A percentile compares a stretch with the other conserved stretches of the same genome.
These are phyloP conservation scores for Trissolcus brochymenae DNA, from an alignment of 2,888 invertebrate genomes.

Conservation along the genomic window DNA sequence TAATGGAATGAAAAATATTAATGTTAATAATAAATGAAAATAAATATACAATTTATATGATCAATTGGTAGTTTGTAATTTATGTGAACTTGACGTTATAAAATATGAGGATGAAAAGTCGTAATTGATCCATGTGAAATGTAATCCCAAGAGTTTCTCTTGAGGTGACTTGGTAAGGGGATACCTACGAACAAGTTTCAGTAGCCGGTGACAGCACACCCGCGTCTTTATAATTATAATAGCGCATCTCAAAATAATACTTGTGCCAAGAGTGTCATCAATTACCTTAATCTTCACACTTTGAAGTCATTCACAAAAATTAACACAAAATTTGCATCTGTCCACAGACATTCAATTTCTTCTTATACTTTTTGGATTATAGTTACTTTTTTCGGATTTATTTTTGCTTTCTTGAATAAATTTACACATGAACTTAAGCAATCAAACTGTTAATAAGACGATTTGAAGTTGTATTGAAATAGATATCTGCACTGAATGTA, in stretches of 20 bases:
- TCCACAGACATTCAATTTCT: neutral
- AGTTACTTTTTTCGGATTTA: no score
- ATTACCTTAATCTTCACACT: neutral
- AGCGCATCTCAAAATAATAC: slow-evolving; percentile 15
- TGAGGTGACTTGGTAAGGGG: slow-evolving; percentile 39
- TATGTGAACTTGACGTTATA: neutral
- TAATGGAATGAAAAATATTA: neutral
- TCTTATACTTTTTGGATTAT: no score
- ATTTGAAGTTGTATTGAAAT: no score
- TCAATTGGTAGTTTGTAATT: neutral
- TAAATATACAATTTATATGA: no score
- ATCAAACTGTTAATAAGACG: no score
- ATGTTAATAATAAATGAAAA: neutral
- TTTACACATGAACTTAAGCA: no score
- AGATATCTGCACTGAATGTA: neutral
- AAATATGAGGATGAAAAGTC: slow-evolving; percentile 19
- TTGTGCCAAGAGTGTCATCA: slow-evolving; percentile 6
- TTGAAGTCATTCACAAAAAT: neutral
- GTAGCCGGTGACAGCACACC: slow-evolving; percentile 39
- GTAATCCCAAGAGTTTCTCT: slow-evolving; percentile 44
- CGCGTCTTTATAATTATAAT: slow-evolving; percentile 16
- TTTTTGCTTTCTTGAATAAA: no score
- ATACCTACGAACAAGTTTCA: slow-evolving; percentile 48
- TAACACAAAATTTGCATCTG: neutral
- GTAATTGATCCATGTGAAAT: slow-evolving; percentile 63